A percentile compares a stretch with the other conserved stretches of the same genome.
These are phyloP conservation scores for Drosophila neotestacea DNA, from an alignment of 2,888 invertebrate species.

Conservation along the genomic window DNA sequence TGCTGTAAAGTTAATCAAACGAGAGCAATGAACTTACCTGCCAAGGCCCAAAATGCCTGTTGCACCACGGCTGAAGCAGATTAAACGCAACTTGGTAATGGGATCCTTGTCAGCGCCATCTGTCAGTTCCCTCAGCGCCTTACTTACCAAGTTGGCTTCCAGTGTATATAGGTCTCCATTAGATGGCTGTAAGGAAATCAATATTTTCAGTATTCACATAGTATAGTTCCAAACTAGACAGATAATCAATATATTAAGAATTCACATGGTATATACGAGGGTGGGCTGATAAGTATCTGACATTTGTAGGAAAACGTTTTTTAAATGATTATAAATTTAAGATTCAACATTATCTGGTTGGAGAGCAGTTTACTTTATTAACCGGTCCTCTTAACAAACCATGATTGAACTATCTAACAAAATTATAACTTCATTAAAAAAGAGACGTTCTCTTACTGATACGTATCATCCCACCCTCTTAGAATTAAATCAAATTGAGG, in stretches of 20 bases:
- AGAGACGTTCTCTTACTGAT: too few relatives aligned
- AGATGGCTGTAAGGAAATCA: slow-evolving; percentile 49
- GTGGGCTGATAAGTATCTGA: too few relatives aligned
- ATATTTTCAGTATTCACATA: slow-evolving; percentile 19
- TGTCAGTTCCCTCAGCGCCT: slow-evolving; percentile 89
- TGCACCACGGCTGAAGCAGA: slow-evolving; percentile 94
- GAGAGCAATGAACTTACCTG: slow-evolving; percentile 86
- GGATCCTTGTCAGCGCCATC: slow-evolving; percentile 89
- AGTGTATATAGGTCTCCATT: slow-evolving; percentile 85
- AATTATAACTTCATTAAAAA: too few relatives aligned
- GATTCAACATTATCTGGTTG: too few relatives aligned
- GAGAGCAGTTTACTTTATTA: too few relatives aligned
- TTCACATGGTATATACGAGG: slow-evolving; percentile 4
- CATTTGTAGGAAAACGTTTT: too few relatives aligned
- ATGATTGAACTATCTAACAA: too few relatives aligned
- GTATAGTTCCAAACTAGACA: too few relatives aligned
- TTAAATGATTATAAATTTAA: too few relatives aligned
- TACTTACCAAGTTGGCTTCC: slow-evolving; percentile 93
- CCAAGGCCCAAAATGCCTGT: slow-evolving; percentile 95
- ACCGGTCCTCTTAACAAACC: too few relatives aligned
- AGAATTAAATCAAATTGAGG: neutral
- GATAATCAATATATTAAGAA: too few relatives aligned
- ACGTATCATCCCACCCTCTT: too few relatives aligned
- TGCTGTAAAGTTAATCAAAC: slow-evolving; percentile 1
- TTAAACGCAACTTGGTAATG: slow-evolving; percentile 92